phyloP scores from a whole-genome alignment of 37 sponge, comb jelly and placozoan genomes.

The Chondrilla cf. caribensis region DNA sequence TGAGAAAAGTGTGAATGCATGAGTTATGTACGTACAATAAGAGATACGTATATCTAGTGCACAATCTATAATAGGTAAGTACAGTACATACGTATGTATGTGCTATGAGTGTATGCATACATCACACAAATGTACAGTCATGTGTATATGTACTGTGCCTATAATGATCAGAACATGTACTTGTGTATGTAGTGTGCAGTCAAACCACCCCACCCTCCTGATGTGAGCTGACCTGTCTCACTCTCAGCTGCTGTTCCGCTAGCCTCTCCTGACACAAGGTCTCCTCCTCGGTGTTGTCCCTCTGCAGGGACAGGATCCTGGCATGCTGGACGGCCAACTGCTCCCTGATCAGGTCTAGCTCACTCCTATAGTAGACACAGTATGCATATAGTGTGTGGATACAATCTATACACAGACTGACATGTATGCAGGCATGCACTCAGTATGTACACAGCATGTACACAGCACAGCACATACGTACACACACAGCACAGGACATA shows the following conservation, averaged over 20 bases:
- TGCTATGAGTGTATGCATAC: background rate
- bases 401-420: no score
- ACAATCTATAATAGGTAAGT: no score
- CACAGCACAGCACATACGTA: no score
- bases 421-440: background rate
- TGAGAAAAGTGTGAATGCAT: no score
- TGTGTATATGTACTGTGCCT: background rate
- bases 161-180: background rate
- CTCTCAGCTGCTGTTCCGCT: constrained; percentile 76
- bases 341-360: constrained; percentile 38
- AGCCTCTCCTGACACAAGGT: constrained; percentile 55
- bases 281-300: constrained; percentile 14
- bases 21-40: no score
- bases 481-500: no score
- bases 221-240: constrained; percentile 49
- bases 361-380: constrained; percentile 25
- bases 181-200: no score
- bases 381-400: no score
- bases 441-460: no score
- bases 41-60: no score
- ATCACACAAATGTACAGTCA: background rate
- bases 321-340: constrained; percentile 73
- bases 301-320: constrained; percentile 24
- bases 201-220: background rate
- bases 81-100: background rate